phyloP scores from a whole-genome alignment of 2,797 vertebrate genomes.

The Sebastes trivittatus region DNA sequence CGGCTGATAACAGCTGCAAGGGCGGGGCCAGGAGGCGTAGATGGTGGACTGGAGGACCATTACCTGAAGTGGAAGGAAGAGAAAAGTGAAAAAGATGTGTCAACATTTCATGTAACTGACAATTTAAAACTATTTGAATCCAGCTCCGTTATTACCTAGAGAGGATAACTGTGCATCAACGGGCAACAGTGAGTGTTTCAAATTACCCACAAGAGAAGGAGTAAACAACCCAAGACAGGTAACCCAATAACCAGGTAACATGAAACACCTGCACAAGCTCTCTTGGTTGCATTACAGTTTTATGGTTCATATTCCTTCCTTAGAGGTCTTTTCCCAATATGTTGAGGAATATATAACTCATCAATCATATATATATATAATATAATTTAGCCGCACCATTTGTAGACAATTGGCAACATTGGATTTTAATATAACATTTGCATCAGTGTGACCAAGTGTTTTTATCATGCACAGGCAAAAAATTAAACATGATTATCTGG shows the following conservation, averaged over 20 bases:
- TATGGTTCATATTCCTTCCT: background rate
- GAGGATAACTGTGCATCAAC: background rate
- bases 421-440: too few species aligned
- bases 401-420: too few species aligned
- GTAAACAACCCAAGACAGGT: background rate
- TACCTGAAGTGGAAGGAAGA: conserved; percentile 48
- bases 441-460: too few species aligned
- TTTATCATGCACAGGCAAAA: too few species aligned
- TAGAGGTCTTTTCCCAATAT: background rate
- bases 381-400: too few species aligned
- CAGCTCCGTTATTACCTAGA: background rate
- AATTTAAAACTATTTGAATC: background rate
- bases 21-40: conserved; percentile 78
- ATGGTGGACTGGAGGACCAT: conserved; percentile 71
- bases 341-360: background rate
- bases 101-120: background rate
- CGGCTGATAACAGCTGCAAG: conserved; percentile 82
- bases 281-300: background rate
- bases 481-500: too few species aligned
- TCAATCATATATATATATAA: too few species aligned
- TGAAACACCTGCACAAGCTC: background rate
- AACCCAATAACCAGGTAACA: background rate
- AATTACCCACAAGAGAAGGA: background rate
- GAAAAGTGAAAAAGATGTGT: background rate
- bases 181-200: background rate